phyloP scores from a whole-genome alignment of 2,888 invertebrate genomes.

The Salticus scenicus region DNA sequence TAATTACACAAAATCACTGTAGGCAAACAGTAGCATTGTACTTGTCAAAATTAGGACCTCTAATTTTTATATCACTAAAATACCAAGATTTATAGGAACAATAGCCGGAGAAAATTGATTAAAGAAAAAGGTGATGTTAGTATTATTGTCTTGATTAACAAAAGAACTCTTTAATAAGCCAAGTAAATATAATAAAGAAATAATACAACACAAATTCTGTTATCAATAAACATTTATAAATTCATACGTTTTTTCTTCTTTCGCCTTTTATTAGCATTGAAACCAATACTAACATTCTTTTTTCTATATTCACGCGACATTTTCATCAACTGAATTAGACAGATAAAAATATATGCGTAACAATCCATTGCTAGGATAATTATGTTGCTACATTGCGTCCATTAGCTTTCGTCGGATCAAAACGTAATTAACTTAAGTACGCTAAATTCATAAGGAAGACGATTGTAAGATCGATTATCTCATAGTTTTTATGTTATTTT shows the following conservation, averaged over 20 bases:
- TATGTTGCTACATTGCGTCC: slow-evolving; percentile 60
- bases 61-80: slow-evolving; percentile 6
- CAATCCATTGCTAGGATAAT: slow-evolving; percentile 56
- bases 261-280: not conserved
- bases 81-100: too few species aligned
- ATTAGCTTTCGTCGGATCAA: slow-evolving; percentile 56
- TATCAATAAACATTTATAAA: slow-evolving; percentile 29
- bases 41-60: not conserved
- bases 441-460: slow-evolving; percentile 65
- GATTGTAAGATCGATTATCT: slow-evolving; percentile 65
- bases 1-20: too few species aligned
- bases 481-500: slow-evolving; percentile 43
- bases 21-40: too few species aligned
- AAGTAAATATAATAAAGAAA: slow-evolving; percentile 16
- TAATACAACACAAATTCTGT: too few species aligned
- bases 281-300: slow-evolving; percentile 46
- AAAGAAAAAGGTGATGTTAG: too few species aligned
- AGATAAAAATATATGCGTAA: slow-evolving; percentile 35
- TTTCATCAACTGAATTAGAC: not conserved
- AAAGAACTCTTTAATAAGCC: not conserved
- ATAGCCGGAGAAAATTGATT: too few species aligned
- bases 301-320: slow-evolving; percentile 30
- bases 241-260: not conserved
- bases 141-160: too few species aligned
- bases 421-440: slow-evolving; percentile 69